A percentile compares a stretch with the other conserved stretches of the same genome.
Evolutionary conservation across 2,797 vertebrate species (phyloP).

Genomic region (Neosilurus hyrtlii): DNA sequence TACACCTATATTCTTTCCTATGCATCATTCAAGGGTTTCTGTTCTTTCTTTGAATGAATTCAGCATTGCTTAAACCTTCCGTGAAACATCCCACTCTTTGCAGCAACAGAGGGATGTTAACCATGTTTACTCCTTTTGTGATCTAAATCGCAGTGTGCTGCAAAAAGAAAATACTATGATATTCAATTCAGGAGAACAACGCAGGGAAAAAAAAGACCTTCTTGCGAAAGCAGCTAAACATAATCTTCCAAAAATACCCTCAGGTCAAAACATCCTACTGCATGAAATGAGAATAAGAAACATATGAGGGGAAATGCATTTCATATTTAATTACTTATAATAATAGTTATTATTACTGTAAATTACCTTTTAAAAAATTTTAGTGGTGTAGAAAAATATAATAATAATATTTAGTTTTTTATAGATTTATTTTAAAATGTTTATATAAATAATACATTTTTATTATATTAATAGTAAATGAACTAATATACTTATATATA

Average conservation of each 20-base stretch:
- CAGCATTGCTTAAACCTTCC: constrained; percentile 37
- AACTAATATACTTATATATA: not conserved
- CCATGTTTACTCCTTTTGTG: constrained; percentile 42
- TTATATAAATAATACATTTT: not conserved
- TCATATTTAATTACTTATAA: not conserved
- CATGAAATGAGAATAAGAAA: constrained; percentile 36
- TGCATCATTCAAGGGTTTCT: constrained; percentile 52
- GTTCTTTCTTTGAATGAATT: constrained; percentile 42
- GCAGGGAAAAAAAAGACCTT: constrained; percentile 13
- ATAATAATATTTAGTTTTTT: not conserved
- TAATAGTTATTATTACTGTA: not conserved
- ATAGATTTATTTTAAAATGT: not conserved
- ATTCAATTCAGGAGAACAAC: constrained; percentile 45
- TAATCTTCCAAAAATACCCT: constrained; percentile 54
- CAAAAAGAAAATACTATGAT: constrained; percentile 48
- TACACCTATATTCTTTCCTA: constrained; percentile 49
- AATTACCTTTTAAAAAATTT: not conserved
- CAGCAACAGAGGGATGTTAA: constrained; percentile 28
- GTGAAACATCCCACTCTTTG: constrained; percentile 24
- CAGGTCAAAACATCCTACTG: constrained; percentile 22
- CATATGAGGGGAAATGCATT: constrained; percentile 12
- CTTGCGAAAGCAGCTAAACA: constrained; percentile 11
- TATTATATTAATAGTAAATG: not conserved
- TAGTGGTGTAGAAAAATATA: not conserved
- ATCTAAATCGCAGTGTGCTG: constrained; percentile 12